Conservation (phyloP, 1,140 invertebrate genomes). For the Drosophila nigrodunni region DNA sequence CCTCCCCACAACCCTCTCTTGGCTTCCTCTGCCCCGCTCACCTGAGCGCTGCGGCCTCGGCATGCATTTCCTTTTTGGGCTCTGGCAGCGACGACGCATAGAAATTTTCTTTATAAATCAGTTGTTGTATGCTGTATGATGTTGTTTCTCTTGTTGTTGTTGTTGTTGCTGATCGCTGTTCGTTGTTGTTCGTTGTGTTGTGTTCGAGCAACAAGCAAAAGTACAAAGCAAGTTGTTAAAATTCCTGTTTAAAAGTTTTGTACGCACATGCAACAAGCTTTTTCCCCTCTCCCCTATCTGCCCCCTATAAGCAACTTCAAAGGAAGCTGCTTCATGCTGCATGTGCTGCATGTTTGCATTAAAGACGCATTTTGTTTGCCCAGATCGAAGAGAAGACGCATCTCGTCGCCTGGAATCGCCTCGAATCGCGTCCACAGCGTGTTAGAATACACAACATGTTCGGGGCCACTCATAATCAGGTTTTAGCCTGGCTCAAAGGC, state of each 20-base stretch:
- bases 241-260: conserved; percentile 82
- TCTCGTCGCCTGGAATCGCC: conserved; percentile 44
- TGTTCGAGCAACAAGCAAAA: conserved; percentile 68
- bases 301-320: conserved; percentile 54
- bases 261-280: conserved; percentile 75
- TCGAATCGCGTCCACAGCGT: conserved; percentile 70
- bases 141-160: conserved; percentile 44
- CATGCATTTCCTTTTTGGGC: conserved; percentile 81
- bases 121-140: conserved; percentile 52
- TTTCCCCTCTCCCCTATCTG: conserved; percentile 9
- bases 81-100: conserved; percentile 66
- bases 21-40: background rate
- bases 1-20: background rate
- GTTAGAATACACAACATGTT: conserved; percentile 81
- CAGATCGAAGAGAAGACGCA: conserved; percentile 52
- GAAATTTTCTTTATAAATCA: conserved; percentile 83
- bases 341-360: conserved; percentile 78
- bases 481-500: conserved; percentile 64
- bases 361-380: conserved; percentile 81
- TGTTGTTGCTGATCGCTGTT: conserved; percentile 54
- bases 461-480: conserved; percentile 80
- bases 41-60: conserved; percentile 38
- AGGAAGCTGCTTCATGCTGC: conserved; percentile 57
- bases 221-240: conserved; percentile 83
- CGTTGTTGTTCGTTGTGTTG: conserved; percentile 38